Evolutionary conservation across 2,888 invertebrate species (phyloP).

Genomic region (Drosophila quinaria): DNA sequence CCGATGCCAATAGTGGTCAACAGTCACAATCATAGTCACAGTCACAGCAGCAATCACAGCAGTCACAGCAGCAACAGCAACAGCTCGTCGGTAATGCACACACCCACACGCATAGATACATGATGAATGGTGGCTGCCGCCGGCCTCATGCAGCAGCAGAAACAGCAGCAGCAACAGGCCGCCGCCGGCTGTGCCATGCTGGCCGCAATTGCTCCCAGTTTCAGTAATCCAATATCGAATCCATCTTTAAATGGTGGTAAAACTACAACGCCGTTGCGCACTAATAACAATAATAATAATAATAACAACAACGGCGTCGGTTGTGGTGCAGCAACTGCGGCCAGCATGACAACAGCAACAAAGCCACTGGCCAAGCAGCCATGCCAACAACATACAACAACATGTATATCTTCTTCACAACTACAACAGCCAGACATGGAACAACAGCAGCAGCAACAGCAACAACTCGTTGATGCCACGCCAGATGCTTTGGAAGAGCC

Average conservation of each 20-base stretch:
- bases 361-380: slow-evolving; percentile 61
- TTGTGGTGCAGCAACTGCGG: slow-evolving; percentile 52
- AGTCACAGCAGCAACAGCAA: slow-evolving; percentile 54
- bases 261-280: too few relatives aligned
- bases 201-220: slow-evolving; percentile 72
- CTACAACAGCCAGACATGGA: slow-evolving; percentile 69
- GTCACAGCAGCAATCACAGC: slow-evolving; percentile 32
- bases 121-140: slow-evolving; percentile 85
- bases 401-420: slow-evolving; percentile 80
- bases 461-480: slow-evolving; percentile 18
- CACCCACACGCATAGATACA: slow-evolving; percentile 83
- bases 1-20: slow-evolving; percentile 51
- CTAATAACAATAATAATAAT: too few relatives aligned
- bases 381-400: slow-evolving; percentile 68
- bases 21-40: slow-evolving; percentile 31
- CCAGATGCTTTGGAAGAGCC: slow-evolving; percentile 40
- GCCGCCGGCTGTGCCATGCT: slow-evolving; percentile 71
- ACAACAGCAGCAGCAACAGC: background rate
- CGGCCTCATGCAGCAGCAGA: slow-evolving; percentile 83
- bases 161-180: slow-evolving; percentile 65
- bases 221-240: too few relatives aligned
- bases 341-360: slow-evolving; percentile 69
- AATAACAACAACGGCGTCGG: slow-evolving; percentile 25
- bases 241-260: too few relatives aligned
- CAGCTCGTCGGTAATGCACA: slow-evolving; percentile 84